Evolutionary conservation across 2,113 vertebrate species (phyloP).

Genomic region (Ranitomeya imitator): DNA sequence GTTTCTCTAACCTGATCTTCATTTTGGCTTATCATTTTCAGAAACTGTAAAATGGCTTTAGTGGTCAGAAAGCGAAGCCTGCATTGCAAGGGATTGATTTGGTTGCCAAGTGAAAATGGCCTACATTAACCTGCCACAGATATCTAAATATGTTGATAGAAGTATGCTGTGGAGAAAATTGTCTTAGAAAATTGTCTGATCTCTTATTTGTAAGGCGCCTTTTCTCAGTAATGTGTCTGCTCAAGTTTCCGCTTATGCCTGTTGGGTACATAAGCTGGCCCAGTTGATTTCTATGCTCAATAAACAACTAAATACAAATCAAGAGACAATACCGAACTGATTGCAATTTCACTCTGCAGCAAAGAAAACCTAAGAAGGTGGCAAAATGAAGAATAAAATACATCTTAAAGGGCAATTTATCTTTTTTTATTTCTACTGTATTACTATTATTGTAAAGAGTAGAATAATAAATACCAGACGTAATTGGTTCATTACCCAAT

Average conservation of each 20-base stretch:
- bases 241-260: slow-evolving; percentile 50
- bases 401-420: not conserved
- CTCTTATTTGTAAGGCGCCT: slow-evolving; percentile 53
- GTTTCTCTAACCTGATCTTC: slow-evolving; percentile 63
- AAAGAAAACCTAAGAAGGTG: slow-evolving; percentile 55
- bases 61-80: slow-evolving; percentile 27
- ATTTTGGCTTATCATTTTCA: slow-evolving; percentile 59
- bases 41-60: slow-evolving; percentile 58
- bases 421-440: not conserved
- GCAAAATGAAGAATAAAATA: slow-evolving; percentile 27
- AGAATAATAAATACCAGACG: not conserved
- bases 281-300: slow-evolving; percentile 57
- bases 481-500: not conserved
- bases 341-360: slow-evolving; percentile 40
- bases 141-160: slow-evolving; percentile 61
- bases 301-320: slow-evolving; percentile 53
- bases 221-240: slow-evolving; percentile 36
- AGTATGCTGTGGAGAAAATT: slow-evolving; percentile 57
- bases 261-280: slow-evolving; percentile 33
- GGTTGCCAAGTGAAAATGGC: slow-evolving; percentile 61
- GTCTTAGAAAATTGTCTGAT: slow-evolving; percentile 60
- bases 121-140: slow-evolving; percentile 62
- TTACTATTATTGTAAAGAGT: not conserved
- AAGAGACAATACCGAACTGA: slow-evolving; percentile 54
- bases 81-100: slow-evolving; percentile 61